Conservation (phyloP, 2,888 invertebrate genomes). For the Tolmerus cingulatus region DNA sequence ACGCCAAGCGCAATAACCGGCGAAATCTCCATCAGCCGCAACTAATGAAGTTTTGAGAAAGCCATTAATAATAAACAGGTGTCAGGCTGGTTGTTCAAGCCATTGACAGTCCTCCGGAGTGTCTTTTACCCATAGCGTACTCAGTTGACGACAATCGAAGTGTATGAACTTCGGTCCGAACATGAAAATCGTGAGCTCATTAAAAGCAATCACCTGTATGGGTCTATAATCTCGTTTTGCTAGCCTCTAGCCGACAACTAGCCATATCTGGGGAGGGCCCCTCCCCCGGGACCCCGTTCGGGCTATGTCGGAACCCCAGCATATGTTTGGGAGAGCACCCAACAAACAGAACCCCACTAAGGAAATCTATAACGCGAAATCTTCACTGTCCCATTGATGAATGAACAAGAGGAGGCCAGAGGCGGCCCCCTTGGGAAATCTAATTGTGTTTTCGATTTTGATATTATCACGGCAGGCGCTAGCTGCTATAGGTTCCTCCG, state of each 20-base stretch:
- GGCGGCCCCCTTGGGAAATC: constrained; percentile 19
- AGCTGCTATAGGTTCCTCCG: neutral
- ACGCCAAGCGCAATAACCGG: neutral
- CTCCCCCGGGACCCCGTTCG: neutral
- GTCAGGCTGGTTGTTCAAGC: constrained; percentile 37
- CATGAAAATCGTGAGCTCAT: constrained; percentile 43
- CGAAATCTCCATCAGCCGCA: constrained; percentile 6
- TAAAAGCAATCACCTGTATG: constrained; percentile 43
- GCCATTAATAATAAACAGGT: constrained; percentile 43
- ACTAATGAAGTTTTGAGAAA: constrained; percentile 40
- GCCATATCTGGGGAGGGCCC: neutral
- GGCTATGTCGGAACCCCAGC: neutral
- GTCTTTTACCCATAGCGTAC: constrained; percentile 33
- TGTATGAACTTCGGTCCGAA: constrained; percentile 41
- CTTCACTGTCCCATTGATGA: constrained; percentile 25
- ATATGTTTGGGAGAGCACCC: neutral
- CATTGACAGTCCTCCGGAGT: constrained; percentile 27
- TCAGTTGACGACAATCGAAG: constrained; percentile 39
- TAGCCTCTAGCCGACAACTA: constrained; percentile 21
- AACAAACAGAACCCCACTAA: neutral
- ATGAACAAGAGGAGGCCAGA: constrained; percentile 16
- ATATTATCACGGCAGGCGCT: constrained; percentile 39
- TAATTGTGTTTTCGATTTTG: constrained; percentile 39
- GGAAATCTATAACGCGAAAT: constrained; percentile 41
- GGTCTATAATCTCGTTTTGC: constrained; percentile 33